Conservation (phyloP, 2,113 vertebrate species). For the Glaucomys volans region DNA sequence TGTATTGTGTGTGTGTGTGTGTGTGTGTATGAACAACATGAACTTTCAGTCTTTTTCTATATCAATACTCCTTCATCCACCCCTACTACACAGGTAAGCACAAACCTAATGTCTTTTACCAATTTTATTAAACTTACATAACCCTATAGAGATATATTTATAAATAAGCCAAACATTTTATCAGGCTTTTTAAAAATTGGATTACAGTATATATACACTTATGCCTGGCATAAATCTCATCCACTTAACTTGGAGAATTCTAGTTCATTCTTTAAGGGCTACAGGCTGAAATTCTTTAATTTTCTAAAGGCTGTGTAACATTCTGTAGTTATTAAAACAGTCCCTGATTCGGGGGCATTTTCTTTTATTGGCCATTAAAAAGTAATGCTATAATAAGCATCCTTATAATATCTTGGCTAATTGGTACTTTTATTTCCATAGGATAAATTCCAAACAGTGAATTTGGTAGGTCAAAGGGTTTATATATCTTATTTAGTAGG, state of each 20-base stretch:
- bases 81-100: neutral
- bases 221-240: neutral
- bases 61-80: neutral
- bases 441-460: conserved; percentile 14
- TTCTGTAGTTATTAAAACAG: neutral
- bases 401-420: conserved; percentile 34
- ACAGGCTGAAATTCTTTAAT: neutral
- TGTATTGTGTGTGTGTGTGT: too few relatives aligned
- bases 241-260: neutral
- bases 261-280: neutral
- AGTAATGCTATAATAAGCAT: neutral
- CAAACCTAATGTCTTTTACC: neutral
- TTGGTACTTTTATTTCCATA: conserved; percentile 16
- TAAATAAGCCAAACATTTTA: neutral
- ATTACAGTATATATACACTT: neutral
- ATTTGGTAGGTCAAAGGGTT: neutral
- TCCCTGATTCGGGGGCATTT: neutral
- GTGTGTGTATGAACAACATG: too few relatives aligned
- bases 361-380: conserved; percentile 13
- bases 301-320: neutral
- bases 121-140: neutral
- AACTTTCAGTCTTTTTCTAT: neutral
- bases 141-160: neutral
- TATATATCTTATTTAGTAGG: neutral
- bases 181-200: neutral